These are phyloP conservation scores for Cyphomyrus discorhynchus DNA, from an alignment of 2,113 vertebrate genomes.

Conservation along the genomic window DNA sequence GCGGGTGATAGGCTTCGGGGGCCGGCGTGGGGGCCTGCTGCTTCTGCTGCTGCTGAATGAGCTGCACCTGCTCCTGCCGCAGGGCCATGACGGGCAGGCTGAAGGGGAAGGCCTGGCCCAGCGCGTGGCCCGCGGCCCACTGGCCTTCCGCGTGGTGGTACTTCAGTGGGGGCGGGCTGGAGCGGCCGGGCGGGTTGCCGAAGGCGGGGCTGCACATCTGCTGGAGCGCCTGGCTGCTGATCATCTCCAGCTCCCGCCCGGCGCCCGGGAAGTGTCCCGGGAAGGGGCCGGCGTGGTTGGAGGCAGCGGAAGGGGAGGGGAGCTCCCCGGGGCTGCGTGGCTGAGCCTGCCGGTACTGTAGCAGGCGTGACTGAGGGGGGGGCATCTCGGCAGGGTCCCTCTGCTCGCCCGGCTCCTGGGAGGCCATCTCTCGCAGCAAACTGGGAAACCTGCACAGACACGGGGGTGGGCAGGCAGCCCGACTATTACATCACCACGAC, in stretches of 20 bases:
- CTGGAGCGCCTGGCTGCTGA: conserved; percentile 71
- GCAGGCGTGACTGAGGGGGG: conserved; percentile 90
- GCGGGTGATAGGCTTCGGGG: conserved; percentile 77
- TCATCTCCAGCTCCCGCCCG: conserved; percentile 71
- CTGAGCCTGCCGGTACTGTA: conserved; percentile 91
- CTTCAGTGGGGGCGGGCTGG: conserved; percentile 77
- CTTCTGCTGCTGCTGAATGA: conserved; percentile 68
- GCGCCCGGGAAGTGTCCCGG: conserved; percentile 75
- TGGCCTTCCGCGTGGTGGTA: conserved; percentile 89
- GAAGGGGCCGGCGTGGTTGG: conserved; percentile 65
- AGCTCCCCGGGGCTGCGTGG: conserved; percentile 73
- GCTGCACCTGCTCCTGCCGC: conserved; percentile 81
- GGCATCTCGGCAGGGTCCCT: conserved; percentile 86
- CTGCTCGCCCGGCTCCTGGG: conserved; percentile 74
- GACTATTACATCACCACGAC: neutral
- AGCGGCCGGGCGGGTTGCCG: conserved; percentile 75
- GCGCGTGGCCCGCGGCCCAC: conserved; percentile 84
- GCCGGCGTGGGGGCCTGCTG: conserved; percentile 57
- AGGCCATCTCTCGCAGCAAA: conserved; percentile 81
- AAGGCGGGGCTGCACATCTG: conserved; percentile 74
- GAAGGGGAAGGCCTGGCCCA: conserved; percentile 83
- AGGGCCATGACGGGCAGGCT: conserved; percentile 82
- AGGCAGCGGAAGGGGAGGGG: conserved; percentile 59
- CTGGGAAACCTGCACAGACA: conserved; percentile 76
- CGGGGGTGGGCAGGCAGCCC: neutral